Conservation (phyloP, 2,888 invertebrate genomes). For the Resseliella maxima region DNA sequence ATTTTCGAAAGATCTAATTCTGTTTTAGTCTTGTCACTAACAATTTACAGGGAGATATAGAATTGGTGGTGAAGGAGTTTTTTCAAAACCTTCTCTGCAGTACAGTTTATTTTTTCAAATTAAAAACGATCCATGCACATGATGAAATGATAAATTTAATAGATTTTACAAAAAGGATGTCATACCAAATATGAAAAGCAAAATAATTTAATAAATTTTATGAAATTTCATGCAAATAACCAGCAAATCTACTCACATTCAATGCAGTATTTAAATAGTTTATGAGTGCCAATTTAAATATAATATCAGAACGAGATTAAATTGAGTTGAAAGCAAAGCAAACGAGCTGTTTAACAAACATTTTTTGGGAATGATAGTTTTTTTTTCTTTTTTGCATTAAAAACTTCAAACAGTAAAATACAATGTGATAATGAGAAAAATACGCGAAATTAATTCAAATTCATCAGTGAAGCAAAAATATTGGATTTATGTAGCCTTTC, state of each 20-base stretch:
- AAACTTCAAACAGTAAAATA: too few species aligned
- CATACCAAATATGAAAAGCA: not conserved
- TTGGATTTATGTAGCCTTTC: too few species aligned
- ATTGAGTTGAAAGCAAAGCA: not conserved
- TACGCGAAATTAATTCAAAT: too few species aligned
- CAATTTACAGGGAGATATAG: constrained; percentile 59
- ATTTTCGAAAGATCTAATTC: constrained; percentile 39
- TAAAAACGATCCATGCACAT: not conserved
- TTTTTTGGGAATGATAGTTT: too few species aligned
- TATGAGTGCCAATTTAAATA: not conserved
- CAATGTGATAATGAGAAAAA: too few species aligned
- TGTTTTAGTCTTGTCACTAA: not conserved
- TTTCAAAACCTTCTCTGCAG: not conserved
- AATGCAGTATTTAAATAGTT: not conserved
- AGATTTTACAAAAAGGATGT: not conserved
- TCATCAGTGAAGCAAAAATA: too few species aligned
- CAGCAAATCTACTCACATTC: not conserved
- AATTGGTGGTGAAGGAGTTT: constrained; percentile 57
- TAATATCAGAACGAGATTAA: constrained; percentile 1
- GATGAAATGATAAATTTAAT: not conserved
- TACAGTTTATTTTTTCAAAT: not conserved
- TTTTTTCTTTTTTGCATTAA: too few species aligned
- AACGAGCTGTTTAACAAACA: not conserved
- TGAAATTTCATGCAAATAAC: not conserved
- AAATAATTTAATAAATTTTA: not conserved